These are phyloP conservation scores for Drosophila mettleri DNA, from an alignment of 2,888 invertebrate genomes.

Conservation along the genomic window DNA sequence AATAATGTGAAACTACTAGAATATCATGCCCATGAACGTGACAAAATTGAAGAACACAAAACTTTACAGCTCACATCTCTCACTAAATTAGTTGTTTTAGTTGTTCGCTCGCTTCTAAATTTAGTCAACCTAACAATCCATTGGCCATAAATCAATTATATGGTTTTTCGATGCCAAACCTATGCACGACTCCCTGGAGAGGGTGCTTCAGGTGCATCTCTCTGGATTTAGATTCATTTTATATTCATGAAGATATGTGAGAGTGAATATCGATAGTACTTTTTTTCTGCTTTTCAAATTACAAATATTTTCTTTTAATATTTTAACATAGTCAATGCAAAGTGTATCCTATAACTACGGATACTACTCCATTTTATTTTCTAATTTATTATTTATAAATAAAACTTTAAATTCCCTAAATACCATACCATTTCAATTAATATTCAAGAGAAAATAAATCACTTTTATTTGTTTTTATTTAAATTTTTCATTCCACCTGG, in stretches of 20 bases:
- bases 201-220: slow-evolving; percentile 52
- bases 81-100: slow-evolving; percentile 77
- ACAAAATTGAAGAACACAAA: slow-evolving; percentile 82
- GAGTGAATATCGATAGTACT: too few species aligned
- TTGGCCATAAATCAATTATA: slow-evolving; percentile 82
- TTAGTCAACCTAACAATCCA: slow-evolving; percentile 72
- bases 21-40: slow-evolving; percentile 83
- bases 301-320: too few species aligned
- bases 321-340: too few species aligned
- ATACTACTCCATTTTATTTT: too few species aligned
- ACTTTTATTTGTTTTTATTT: background rate
- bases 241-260: too few species aligned
- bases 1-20: slow-evolving; percentile 34
- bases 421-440: too few species aligned
- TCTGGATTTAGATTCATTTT: background rate
- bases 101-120: slow-evolving; percentile 62
- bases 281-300: too few species aligned
- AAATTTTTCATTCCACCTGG: too few species aligned
- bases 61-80: slow-evolving; percentile 51
- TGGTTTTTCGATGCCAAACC: slow-evolving; percentile 53
- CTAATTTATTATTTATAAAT: too few species aligned
- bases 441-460: background rate
- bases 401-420: too few species aligned
- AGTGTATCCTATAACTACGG: too few species aligned
- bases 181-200: slow-evolving; percentile 32